phyloP scores from a whole-genome alignment of 1,140 invertebrate genomes.

The Aphaenogaster ashmeadi region DNA sequence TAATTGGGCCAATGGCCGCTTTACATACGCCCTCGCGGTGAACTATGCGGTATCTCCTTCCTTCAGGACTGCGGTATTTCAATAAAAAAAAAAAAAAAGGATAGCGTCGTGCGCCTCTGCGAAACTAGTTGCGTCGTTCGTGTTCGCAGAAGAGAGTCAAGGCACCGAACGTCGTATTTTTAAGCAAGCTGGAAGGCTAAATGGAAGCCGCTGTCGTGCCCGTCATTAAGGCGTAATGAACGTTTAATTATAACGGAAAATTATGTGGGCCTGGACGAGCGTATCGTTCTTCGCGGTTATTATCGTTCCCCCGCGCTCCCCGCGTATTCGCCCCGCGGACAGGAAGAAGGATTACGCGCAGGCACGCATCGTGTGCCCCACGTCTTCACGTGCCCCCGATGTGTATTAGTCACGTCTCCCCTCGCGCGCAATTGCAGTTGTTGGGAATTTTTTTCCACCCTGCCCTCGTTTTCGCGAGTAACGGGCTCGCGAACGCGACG shows the following conservation, averaged over 20 bases:
- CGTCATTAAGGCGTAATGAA: conserved; percentile 49
- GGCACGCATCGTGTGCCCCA: conserved; percentile 38
- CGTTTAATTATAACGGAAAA: conserved; percentile 51
- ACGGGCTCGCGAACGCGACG: conserved; percentile 14
- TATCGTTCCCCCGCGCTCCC: background rate
- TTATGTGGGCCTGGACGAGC: conserved; percentile 16
- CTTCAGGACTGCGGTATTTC: conserved; percentile 18
- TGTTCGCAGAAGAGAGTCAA: background rate
- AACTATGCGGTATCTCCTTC: conserved; percentile 11
- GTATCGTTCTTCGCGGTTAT: conserved; percentile 51
- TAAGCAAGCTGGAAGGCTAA: background rate
- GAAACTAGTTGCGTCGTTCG: conserved; percentile 25
- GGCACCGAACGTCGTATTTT: conserved; percentile 5
- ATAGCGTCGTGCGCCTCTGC: background rate
- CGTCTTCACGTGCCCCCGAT: conserved; percentile 23
- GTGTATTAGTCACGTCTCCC: conserved; percentile 50
- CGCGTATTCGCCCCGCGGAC: conserved; percentile 10
- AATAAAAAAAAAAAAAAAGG: background rate
- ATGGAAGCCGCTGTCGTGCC: conserved; percentile 35
- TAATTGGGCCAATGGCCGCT: conserved; percentile 18
- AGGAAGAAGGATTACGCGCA: conserved; percentile 64
- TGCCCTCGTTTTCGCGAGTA: conserved; percentile 50
- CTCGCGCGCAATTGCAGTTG: conserved; percentile 30
- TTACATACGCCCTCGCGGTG: background rate
- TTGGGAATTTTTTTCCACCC: conserved; percentile 21